Evolutionary conservation across 2,888 invertebrate species (phyloP), one percentile per base, ranked within the genome.

Genomic region (Blera fallax): DNA sequence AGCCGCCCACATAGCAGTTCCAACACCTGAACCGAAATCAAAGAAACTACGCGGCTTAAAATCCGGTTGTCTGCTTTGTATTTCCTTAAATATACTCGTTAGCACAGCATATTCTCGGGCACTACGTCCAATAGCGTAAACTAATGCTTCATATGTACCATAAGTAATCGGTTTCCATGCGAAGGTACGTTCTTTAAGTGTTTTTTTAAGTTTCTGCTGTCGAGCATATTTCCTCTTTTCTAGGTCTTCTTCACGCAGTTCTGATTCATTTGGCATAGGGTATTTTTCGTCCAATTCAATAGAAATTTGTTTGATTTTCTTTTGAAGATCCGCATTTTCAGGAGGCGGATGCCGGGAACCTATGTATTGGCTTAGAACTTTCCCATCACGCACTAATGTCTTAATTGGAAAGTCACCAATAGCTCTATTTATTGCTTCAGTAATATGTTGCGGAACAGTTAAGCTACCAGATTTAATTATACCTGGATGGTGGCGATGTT

Each of bases 11-110:
- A 95, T 94, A 0, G 95, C 96, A 0, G 97, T 96, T 0, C 98
- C 98, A 3, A 97, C 92, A 0, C 99, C 99, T 4, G 98, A 97
- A 0, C 98, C 99, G 91, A 97, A 98, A 92, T 99, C 98, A 88
- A 98, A 96, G 87, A 97, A 94, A 64, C 94, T 94, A 77, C 94
- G 93, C 0, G 98, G 98, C 77, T 93, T 93, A 90, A 96, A 98
- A 16, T 94, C 91, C 0, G 93, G 93, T 90, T 95, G 93, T 67
- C 95, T 93, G 43, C 90, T 90, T 62, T 92, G 92, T 69, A 98
- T 95, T 93, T 98, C 98, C 50, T 94, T 93, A 45, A 98, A 94
- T 62, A 98, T 94, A 89, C 94, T 94, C 40, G 93, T 89, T 40
- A 97, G 89, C 2, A 95, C 94, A 0, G 96, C 95, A 93, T 96